phyloP scores from a whole-genome alignment of 2,797 vertebrate genomes.

The Denticeps clupeoides region DNA sequence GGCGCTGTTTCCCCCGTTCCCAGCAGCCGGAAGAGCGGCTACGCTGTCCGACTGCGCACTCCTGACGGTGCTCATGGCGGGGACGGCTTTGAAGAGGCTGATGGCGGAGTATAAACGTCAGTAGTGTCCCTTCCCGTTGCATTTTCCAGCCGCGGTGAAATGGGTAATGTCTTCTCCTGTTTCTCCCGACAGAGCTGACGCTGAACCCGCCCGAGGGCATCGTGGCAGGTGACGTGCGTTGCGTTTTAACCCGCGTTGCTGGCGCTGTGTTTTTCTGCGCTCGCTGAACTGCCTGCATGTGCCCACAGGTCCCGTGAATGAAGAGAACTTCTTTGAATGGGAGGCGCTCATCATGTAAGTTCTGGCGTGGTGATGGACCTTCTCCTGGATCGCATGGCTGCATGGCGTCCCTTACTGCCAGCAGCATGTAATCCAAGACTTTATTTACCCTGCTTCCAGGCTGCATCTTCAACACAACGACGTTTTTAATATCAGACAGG shows the following conservation, averaged over 20 bases:
- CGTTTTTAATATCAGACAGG: too few relatives aligned
- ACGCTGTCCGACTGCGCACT: too few relatives aligned
- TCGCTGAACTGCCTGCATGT: constrained; percentile 14
- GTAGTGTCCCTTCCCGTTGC: constrained; percentile 3
- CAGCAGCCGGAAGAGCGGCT: too few relatives aligned
- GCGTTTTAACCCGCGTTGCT: neutral
- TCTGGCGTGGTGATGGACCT: too few relatives aligned
- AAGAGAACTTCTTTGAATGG: constrained; percentile 98
- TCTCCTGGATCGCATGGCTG: too few relatives aligned
- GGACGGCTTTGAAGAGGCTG: constrained; percentile 62
- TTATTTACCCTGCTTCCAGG: too few relatives aligned
- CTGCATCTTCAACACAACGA: too few relatives aligned
- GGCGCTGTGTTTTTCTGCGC: neutral
- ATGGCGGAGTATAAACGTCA: constrained; percentile 71
- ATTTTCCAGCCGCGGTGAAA: neutral
- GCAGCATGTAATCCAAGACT: too few relatives aligned
- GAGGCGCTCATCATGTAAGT: constrained; percentile 97
- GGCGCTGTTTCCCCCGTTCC: too few relatives aligned
- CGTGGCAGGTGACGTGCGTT: constrained; percentile 77
- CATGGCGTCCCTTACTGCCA: too few relatives aligned
- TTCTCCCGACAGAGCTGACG: constrained; percentile 70
- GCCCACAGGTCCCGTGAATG: constrained; percentile 79
- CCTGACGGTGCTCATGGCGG: constrained; percentile 48
- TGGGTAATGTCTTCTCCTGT: neutral
- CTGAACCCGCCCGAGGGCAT: constrained; percentile 95